Conservation (phyloP, 2,797 vertebrate species). For the Rhynchonycteris naso region DNA sequence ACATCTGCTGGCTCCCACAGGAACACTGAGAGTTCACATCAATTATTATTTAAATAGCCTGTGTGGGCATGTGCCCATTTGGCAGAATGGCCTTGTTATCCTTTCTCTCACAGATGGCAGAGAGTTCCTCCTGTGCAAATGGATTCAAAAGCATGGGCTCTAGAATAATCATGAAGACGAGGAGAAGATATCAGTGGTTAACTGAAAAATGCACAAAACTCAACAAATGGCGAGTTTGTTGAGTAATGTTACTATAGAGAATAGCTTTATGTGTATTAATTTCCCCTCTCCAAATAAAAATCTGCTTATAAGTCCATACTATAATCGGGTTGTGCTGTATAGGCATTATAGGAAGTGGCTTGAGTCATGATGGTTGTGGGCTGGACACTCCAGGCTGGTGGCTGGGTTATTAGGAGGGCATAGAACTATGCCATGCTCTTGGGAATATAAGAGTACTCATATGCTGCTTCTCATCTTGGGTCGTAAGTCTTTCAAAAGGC, state of each 20-base stretch:
- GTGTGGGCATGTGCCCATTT: not conserved
- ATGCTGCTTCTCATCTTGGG: not conserved
- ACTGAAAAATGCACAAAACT: constrained; percentile 19
- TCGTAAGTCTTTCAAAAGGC: not conserved
- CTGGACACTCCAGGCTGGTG: not conserved
- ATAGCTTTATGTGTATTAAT: not conserved
- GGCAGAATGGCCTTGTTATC: not conserved
- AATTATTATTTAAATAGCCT: not conserved
- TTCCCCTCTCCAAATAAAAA: not conserved
- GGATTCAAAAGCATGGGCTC: not conserved
- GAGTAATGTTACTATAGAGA: not conserved
- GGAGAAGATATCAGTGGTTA: not conserved
- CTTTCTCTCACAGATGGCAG: not conserved
- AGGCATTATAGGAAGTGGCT: not conserved
- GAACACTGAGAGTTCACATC: not conserved
- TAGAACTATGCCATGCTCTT: fast-evolving
- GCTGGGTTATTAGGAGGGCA: not conserved
- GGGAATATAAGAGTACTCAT: not conserved
- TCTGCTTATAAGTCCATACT: not conserved
- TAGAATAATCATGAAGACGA: not conserved
- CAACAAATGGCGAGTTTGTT: not conserved
- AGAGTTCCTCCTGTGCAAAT: not conserved
- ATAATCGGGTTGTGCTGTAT: not conserved
- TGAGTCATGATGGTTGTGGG: not conserved
- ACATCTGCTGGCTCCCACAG: not conserved